Base-by-base conservation (phyloP, 2,888 invertebrate species). In the Acleris sparsana region DNA sequence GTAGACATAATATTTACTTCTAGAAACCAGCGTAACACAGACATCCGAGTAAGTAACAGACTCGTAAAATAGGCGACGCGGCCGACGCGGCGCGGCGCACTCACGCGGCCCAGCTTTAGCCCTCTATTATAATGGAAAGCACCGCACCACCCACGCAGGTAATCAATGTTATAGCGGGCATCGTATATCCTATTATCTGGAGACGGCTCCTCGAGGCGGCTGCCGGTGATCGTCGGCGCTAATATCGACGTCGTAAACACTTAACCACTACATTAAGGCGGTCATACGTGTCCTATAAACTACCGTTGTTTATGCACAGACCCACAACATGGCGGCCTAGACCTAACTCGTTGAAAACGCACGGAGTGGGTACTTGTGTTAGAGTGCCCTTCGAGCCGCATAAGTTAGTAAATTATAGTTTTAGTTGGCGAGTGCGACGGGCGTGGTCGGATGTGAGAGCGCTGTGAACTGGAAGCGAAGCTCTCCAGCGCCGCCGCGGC, bases 91-190 rank as follows among this genome's bases (percentile, higher is more conserved):
- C 17, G 46, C 61, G 66, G 39, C 29, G 25, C 53, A 20, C 57
- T 53, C 66, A 57, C 62, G 57, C 48, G 62, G 57, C 66, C 62
- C 57, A 39, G 61, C 66, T 62, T 66, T 57, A 66, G 66, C 44
- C 25, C 66, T 57, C 57, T 66, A 62, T 66, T 66, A 66, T 66
- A 62, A 66, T 57, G 66, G 57, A 62, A 62, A 56, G 62, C 62
- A 43, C 61, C 66, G 46, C 61, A 65, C 53, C 59, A 46, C 67
- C 64, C 70, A 57, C 69, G 57, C 68, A 69, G 57, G 67, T 70
- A 70, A 74, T 74, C 72, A 72, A 70, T 68, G 69, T 68, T 71
- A 71, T 69, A 70, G 70, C 68, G 61, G 18, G 53, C 62, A 58
- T 63, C 67, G 65, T 67, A 69, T 63, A 57, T 66, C 33, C 70